Evolutionary conservation across 2,113 vertebrate species (phyloP), one percentile per base, ranked within the genome.

Genomic region (Myocastor coypus): DNA sequence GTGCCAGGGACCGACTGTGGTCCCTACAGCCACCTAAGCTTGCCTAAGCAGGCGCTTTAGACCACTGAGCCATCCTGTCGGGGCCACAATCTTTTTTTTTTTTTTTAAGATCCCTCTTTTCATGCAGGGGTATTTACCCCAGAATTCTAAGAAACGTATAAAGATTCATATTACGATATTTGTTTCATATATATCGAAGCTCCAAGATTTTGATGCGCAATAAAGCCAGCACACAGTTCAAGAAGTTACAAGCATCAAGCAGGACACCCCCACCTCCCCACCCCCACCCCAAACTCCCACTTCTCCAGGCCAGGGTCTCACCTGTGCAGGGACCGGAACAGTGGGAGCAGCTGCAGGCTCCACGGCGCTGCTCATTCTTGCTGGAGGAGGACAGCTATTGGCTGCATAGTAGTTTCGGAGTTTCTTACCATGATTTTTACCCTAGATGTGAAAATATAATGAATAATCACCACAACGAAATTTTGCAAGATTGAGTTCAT

Each of bases 401-500:
- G 99, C 99, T 97, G 99, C 99, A 97, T 99, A 99, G 98, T 99
- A 99, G 98, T 99, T 99, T 87, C 99, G 99, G 86, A 99, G 98
- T 96, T 99, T 99, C 98, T 99, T 99, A 98, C 99, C 99, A 98
- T 99, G 99, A 97, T 99, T 99, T 98, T 99, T 99, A 96, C 99
- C 99, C 99, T 99, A 96, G 34, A 98, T 95, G 95, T 57, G 97
- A 88, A 90, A 98, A 96, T 52, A 93, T 84, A 37, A 69, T 96
- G 95, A 98, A 92, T 86, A 46, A 28, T 68, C 69, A 77, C 34
- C 59, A 61, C 20, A 20, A 88, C 57, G 57, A 87, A 77, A 64
- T 73, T 6, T 5, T 94, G 66, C 87, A 61, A 92, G 50, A n/a
- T 2, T 1, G 13, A 50, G 8, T 77, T 87, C 63, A 77, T 61